phyloP scores from a whole-genome alignment of 2,113 vertebrate species.

The Nyctereutes procyonoides region DNA sequence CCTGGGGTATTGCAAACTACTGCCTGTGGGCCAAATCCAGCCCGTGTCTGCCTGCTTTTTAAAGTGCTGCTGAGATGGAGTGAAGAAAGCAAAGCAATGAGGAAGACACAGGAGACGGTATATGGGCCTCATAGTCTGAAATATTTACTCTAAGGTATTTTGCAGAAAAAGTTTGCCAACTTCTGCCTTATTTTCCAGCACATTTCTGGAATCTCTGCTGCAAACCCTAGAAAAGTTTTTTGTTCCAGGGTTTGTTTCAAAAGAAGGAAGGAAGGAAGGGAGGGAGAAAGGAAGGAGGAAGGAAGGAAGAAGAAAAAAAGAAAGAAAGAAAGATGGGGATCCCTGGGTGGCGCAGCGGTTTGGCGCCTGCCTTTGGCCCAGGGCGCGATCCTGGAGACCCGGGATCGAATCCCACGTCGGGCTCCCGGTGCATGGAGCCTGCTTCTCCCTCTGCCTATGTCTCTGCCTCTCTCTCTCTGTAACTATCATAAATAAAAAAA shows the following conservation, averaged over 20 bases:
- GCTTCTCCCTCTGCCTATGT: no score
- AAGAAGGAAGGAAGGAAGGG: not conserved
- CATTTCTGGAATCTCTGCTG: not conserved
- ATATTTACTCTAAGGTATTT: not conserved
- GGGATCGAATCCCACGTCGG: no score
- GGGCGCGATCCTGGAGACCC: no score
- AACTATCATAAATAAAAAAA: no score
- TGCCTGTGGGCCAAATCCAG: not conserved
- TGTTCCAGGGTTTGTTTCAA: not conserved
- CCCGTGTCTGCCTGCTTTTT: not conserved
- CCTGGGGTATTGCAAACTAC: not conserved
- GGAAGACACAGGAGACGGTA: no score
- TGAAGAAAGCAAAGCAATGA: not conserved
- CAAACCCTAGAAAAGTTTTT: not conserved
- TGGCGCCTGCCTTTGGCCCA: no score
- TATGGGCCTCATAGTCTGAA: not conserved
- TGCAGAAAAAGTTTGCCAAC: not conserved
- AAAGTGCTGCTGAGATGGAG: not conserved
- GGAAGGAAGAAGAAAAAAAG: no score
- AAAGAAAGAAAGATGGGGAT: not conserved
- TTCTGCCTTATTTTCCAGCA: not conserved
- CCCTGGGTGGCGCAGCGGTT: no score
- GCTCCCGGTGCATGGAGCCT: no score
- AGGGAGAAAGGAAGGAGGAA: not conserved
- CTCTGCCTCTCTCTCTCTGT: no score